phyloP scores from a whole-genome alignment of 2,888 invertebrate genomes.

The Apamea monoglypha region DNA sequence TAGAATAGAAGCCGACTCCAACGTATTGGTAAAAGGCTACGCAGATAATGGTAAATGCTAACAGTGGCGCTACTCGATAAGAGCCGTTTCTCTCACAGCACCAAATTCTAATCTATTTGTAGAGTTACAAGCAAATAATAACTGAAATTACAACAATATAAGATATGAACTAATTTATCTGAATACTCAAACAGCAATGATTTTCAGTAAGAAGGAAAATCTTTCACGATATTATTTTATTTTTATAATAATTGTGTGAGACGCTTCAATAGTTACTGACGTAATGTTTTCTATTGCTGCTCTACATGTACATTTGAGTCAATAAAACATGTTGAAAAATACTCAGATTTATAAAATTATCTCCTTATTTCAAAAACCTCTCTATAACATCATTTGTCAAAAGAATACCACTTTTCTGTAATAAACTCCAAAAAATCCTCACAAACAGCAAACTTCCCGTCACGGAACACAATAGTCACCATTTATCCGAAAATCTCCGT shows the following conservation, averaged over 20 bases:
- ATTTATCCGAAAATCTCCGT: constrained; percentile 45
- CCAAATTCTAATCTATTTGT: background rate
- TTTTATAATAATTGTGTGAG: background rate
- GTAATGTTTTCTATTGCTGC: background rate
- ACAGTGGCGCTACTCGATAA: background rate
- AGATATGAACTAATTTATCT: background rate
- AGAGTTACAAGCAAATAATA: background rate
- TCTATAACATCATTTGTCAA: background rate
- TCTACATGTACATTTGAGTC: background rate
- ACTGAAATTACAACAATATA: background rate
- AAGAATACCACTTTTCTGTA: background rate
- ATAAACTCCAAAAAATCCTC: background rate
- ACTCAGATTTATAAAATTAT: background rate
- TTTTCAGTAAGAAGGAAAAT: background rate
- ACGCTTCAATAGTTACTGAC: background rate
- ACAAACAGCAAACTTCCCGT: background rate
- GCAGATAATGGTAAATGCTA: background rate
- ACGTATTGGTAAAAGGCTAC: background rate
- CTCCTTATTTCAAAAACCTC: background rate
- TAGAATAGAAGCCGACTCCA: background rate
- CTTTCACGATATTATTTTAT: background rate
- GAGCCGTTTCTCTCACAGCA: background rate
- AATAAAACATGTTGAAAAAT: background rate
- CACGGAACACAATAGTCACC: constrained; percentile 29
- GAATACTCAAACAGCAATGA: background rate